phyloP scores from a whole-genome alignment of 2,113 vertebrate species.

The Pelmatolapia mariae region DNA sequence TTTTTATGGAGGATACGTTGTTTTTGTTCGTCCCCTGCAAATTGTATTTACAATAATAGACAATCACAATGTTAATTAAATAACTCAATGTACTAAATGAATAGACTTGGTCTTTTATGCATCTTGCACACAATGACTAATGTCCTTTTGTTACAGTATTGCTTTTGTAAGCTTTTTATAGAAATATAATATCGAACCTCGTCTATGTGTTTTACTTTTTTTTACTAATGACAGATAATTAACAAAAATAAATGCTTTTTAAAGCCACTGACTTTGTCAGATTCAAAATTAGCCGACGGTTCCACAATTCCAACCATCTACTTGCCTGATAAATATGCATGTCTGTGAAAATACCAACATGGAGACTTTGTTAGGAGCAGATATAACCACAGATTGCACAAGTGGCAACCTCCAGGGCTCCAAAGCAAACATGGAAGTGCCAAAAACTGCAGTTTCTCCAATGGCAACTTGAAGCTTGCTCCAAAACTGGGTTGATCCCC shows the following conservation, averaged over 20 bases:
- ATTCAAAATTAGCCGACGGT: neutral
- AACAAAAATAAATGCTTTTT: neutral
- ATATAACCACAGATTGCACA: neutral
- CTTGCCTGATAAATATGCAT: neutral
- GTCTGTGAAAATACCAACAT: neutral
- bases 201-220: neutral
- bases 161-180: neutral
- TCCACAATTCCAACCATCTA: neutral
- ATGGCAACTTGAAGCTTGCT: neutral
- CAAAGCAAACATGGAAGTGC: neutral
- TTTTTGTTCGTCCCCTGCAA: neutral
- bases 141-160: neutral
- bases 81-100: neutral
- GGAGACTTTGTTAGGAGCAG: neutral
- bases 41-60: conserved; percentile 36
- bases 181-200: neutral
- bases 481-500: neutral
- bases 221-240: neutral
- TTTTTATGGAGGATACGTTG: conserved; percentile 21
- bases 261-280: neutral
- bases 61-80: neutral
- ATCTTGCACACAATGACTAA: neutral
- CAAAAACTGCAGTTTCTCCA: neutral
- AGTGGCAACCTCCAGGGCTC: neutral
- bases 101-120: neutral